phyloP scores from a whole-genome alignment of 1,140 invertebrate species.

The Eupristina koningsbergeri region DNA sequence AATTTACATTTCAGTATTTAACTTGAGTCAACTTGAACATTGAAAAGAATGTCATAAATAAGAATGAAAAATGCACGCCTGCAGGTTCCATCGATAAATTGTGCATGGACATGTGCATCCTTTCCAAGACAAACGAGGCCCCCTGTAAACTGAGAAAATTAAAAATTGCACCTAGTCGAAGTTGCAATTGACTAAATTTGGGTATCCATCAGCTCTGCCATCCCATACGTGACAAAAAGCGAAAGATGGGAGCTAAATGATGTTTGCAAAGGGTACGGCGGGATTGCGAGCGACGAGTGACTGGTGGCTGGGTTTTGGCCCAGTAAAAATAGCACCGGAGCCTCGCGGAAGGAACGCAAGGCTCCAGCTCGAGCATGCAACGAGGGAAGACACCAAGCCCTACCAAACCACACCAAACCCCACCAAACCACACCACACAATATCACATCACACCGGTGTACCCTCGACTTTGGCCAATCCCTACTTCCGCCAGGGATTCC shows the following conservation, averaged over 20 bases:
- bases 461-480: background rate
- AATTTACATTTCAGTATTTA: background rate
- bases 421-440: no score
- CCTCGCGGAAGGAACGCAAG: slow-evolving; percentile 14
- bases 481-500: slow-evolving; percentile 22
- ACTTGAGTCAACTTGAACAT: background rate
- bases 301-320: slow-evolving; percentile 44
- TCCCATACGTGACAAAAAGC: background rate
- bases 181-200: slow-evolving; percentile 32
- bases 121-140: no score
- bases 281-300: slow-evolving; percentile 49
- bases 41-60: background rate
- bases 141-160: no score
- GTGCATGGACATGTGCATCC: background rate
- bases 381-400: background rate
- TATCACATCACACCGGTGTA: no score
- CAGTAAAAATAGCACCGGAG: slow-evolving; percentile 58
- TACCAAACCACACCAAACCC: no score
- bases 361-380: background rate
- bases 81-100: background rate
- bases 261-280: slow-evolving; percentile 55
- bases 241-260: slow-evolving; percentile 38
- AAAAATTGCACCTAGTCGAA: slow-evolving; percentile 1
- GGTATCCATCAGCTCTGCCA: slow-evolving; percentile 6
- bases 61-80: background rate